Base-by-base conservation (phyloP, 2,113 vertebrate genomes). In the rat (Rattus norvegicus) region DNA sequence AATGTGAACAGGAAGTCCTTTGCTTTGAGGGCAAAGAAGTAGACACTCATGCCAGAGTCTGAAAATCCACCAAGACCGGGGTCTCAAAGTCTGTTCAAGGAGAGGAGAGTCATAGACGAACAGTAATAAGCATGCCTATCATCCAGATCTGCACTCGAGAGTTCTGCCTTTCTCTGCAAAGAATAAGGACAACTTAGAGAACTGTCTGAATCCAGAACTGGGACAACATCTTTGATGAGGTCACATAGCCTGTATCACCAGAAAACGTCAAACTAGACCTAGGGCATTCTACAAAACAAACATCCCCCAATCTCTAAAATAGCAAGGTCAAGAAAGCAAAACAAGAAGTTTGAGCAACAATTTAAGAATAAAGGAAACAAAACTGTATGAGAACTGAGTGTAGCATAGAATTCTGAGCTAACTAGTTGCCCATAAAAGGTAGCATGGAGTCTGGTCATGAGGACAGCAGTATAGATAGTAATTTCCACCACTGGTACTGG, bases 241-340 rank as follows among this genome's bases (percentile, higher is more conserved):
- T 77, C 13, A 28, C 7, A 83, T 43, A 84, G 47, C 56, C 47
- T 69, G 5, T 30, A 88, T 84, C 86, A 70, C 8, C 22, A 96
- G 36, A 52, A 49, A 19, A 72, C 20, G 77, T 28, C 54, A 56
- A 39, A 33, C 9, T 13, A 90, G 20, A 77, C 7, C 4, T 61
- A 28, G 77, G 59, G 61, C 17, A 54, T 28, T 87, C 81, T 77
- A 52, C 67, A 90, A 80, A 94, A 89, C 61, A 76, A 93, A 69
- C 33, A n/a, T 10, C 52, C 33, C 33, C 30, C 3, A 52, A 26
- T 92, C 92, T 94, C 91, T 70, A 79, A 86, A 94, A 85, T 59
- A 61, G 36, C 61, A 70, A 93, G 67, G 67, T 90, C 72, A 76
- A 10, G 49, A 59, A 88, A 88, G 76, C 87, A 72, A 69, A 83